Evolutionary conservation across 2,888 invertebrate species (phyloP).

Genomic region (Rapana venosa): DNA sequence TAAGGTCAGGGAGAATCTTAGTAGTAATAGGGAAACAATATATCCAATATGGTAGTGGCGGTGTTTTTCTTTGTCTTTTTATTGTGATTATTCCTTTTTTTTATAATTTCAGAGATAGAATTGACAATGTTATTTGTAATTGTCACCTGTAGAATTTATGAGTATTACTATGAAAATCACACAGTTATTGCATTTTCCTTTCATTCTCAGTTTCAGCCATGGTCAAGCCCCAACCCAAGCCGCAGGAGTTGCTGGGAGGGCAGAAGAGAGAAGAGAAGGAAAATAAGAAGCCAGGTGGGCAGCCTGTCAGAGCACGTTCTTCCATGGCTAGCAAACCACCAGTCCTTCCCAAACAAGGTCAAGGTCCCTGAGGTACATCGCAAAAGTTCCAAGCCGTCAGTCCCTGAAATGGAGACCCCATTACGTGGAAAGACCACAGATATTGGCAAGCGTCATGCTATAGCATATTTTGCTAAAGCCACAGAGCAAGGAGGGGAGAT

Average conservation of each 20-base stretch:
- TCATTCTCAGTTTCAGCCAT: not conserved
- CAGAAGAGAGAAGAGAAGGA: not conserved
- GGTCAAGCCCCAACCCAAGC: not conserved
- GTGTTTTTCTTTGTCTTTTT: not conserved
- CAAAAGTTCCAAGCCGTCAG: not conserved
- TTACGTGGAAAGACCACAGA: not conserved
- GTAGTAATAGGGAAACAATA: too few species aligned
- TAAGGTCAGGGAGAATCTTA: too few species aligned
- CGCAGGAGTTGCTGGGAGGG: not conserved
- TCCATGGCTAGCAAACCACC: not conserved
- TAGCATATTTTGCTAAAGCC: not conserved
- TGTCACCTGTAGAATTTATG: not conserved
- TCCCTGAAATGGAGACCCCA: not conserved
- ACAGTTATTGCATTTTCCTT: not conserved
- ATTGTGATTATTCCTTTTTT: not conserved
- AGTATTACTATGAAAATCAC: not conserved
- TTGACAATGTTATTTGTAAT: not conserved
- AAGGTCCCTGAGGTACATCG: not conserved
- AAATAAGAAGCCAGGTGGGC: not conserved
- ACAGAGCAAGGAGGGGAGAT: not conserved
- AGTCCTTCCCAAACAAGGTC: not conserved
- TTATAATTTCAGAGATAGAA: not conserved
- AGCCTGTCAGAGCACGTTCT: not conserved
- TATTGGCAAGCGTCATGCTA: constrained; percentile 8
- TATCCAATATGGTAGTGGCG: not conserved